Conservation (phyloP, 2,888 invertebrate genomes). For the Watsonalla cultraria region DNA sequence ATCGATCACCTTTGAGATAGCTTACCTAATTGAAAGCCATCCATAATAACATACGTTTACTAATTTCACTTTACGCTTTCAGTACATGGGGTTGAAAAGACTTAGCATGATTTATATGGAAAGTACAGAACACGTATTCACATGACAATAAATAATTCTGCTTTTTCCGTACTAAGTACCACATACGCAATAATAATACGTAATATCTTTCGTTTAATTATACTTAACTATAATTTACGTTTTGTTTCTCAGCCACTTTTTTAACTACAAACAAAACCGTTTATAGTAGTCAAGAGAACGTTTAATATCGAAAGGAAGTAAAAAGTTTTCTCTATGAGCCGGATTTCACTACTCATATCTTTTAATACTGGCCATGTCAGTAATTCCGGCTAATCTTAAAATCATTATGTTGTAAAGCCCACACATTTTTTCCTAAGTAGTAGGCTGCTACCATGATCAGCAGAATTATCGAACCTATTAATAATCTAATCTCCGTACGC, state of each 20-base stretch:
- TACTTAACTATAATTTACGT: too few species aligned
- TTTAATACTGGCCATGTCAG: slow-evolving; percentile 1
- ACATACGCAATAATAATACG: too few species aligned
- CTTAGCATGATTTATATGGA: too few species aligned
- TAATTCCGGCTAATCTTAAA: neutral
- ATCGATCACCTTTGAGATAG: slow-evolving; percentile 22
- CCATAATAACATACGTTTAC: slow-evolving; percentile 17
- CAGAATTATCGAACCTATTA: slow-evolving; percentile 64
- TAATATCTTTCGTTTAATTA: too few species aligned
- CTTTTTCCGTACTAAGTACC: too few species aligned
- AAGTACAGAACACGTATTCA: too few species aligned
- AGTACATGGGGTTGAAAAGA: too few species aligned
- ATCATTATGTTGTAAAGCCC: slow-evolving; percentile 1
- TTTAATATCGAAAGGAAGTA: neutral
- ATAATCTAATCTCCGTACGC: slow-evolving; percentile 59
- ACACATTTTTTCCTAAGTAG: slow-evolving; percentile 11
- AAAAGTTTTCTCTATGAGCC: slow-evolving; percentile 8
- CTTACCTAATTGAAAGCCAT: slow-evolving; percentile 18
- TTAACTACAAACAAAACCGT: too few species aligned
- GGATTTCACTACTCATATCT: slow-evolving; percentile 9
- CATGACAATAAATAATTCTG: too few species aligned
- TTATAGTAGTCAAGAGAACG: neutral
- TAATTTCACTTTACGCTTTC: slow-evolving; percentile 2
- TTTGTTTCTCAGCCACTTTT: too few species aligned
- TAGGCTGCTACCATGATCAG: slow-evolving; percentile 48